phyloP scores from a whole-genome alignment of 2,888 invertebrate genomes.

The Ophioninae sp. region DNA sequence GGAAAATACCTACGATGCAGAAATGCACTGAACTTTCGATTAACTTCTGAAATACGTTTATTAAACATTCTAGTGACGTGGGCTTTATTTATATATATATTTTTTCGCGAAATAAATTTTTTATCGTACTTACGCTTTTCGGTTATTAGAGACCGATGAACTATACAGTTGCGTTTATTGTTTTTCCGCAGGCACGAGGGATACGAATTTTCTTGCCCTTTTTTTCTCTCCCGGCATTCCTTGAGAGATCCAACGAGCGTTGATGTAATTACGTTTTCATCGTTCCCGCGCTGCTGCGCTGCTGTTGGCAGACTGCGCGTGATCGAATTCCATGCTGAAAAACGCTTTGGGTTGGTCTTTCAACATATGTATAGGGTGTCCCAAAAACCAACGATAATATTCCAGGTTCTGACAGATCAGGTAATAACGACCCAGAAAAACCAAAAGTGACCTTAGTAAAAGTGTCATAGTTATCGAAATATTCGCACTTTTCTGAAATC shows the following conservation, averaged over 20 bases:
- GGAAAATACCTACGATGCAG: background rate
- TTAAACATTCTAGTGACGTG: background rate
- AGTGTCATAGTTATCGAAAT: too few relatives aligned
- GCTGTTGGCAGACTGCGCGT: constrained; percentile 25
- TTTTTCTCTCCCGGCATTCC: constrained; percentile 6
- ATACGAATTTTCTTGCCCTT: constrained; percentile 20
- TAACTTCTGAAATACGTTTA: background rate
- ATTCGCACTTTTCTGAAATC: too few relatives aligned
- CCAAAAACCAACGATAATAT: too few relatives aligned
- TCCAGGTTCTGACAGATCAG: too few relatives aligned
- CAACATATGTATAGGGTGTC: too few relatives aligned
- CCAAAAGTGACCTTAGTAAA: too few relatives aligned
- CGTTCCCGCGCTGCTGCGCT: constrained; percentile 22
- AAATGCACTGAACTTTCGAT: background rate
- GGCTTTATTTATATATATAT: background rate
- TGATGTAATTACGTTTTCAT: constrained; percentile 19
- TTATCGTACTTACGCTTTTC: background rate
- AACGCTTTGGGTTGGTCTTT: constrained; percentile 28
- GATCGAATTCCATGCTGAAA: constrained; percentile 40
- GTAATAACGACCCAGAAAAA: too few relatives aligned
- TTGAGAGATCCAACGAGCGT: constrained; percentile 19
- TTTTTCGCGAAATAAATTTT: background rate
- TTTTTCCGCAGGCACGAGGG: background rate
- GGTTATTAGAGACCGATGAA: constrained; percentile 36
- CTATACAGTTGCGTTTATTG: background rate